A percentile compares a stretch with the other conserved stretches of the same genome.
These are phyloP conservation scores for Taeniopygia guttata DNA, from an alignment of 2,797 vertebrate species.

Conservation along the genomic window DNA sequence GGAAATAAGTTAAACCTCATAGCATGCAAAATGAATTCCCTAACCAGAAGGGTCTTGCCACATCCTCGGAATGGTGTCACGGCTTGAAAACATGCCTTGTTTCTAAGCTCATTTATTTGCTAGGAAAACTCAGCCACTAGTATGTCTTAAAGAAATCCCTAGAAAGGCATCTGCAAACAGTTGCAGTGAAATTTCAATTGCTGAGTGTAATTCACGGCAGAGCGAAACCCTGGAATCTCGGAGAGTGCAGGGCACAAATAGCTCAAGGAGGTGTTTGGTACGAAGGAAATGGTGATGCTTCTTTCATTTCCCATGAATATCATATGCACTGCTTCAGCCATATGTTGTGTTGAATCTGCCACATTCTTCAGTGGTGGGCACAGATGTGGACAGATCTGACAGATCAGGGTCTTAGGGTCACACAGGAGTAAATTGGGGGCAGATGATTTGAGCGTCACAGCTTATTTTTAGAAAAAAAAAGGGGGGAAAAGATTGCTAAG, in stretches of 20 bases:
- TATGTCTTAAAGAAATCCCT: slow-evolving; percentile 15
- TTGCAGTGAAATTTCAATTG: slow-evolving; percentile 53
- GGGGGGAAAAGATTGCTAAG: slow-evolving; percentile 40
- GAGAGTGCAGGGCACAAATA: slow-evolving; percentile 51
- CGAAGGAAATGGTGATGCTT: slow-evolving; percentile 70
- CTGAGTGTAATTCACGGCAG: slow-evolving; percentile 47
- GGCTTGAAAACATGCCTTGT: slow-evolving; percentile 45
- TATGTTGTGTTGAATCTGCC: slow-evolving; percentile 71
- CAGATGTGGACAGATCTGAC: slow-evolving; percentile 81
- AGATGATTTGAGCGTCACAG: slow-evolving; percentile 84
- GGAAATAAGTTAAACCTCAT: slow-evolving; percentile 56
- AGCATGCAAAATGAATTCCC: slow-evolving; percentile 44
- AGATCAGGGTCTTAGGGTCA: slow-evolving; percentile 89
- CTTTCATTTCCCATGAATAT: slow-evolving; percentile 78
- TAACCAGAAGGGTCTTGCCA: slow-evolving; percentile 39
- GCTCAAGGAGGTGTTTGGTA: slow-evolving; percentile 71
- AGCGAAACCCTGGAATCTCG: slow-evolving; percentile 48
- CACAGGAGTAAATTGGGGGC: slow-evolving; percentile 92
- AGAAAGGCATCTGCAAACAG: slow-evolving; percentile 58
- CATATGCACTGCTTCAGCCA: slow-evolving; percentile 72
- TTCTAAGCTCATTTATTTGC: slow-evolving; percentile 35
- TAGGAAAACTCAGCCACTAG: slow-evolving; percentile 23
- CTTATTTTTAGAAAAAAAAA: slow-evolving; percentile 78
- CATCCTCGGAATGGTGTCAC: slow-evolving; percentile 33
- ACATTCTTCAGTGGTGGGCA: slow-evolving; percentile 79